Base-by-base conservation (phyloP, 2,797 vertebrate genomes). In the Eidolon dupreanum region DNA sequence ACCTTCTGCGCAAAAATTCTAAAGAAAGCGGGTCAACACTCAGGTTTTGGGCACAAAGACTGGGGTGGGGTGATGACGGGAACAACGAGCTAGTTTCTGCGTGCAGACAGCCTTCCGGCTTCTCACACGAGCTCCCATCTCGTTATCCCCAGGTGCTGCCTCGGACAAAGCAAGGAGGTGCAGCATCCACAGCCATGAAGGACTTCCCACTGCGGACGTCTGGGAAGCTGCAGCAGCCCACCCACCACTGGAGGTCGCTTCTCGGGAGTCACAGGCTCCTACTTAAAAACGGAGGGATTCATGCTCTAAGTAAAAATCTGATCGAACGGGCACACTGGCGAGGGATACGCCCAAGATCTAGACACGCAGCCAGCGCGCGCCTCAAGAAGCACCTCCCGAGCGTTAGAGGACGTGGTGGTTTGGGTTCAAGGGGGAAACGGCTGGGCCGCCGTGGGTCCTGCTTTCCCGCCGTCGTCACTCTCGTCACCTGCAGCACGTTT, bases 41-140 rank as follows among this genome's bases (percentile, higher is more conserved):
- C 65, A 11, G 7, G 70, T 1, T 4, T 16, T 28, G 36, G 38
- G 83, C n/a, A 20, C n/a, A 38, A n/a, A 33, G 33, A 3, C 22
- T 68, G n/a, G 33, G 51, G 22, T 1, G 63, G 49, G 38, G 28
- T 2, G 0, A 10, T 1, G 1, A 41, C n/a, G 10, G 68, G 55
- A 36, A 53, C 20, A 5, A 6, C 3, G 12, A 3, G 36, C 10
- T 49, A 4, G 10, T 12, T 57, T 33, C 26, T 19, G 41, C 51
- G 33, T 0, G 0, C 36, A 11, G 20, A 41, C 9, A 36, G 11
- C 36, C 28, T 6, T 46, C 15, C 8, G 19, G 0, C 4, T 0
- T 1, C 13, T 1, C 15, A 22, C 2, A 5, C 36, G 22, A 19
- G 0, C 46, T 33, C n/a, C 71, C 24, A 7, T 22, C n/a, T 20